These are phyloP conservation scores for Criorhina ranunculi DNA, from an alignment of 2,888 invertebrate species.

Conservation along the genomic window DNA sequence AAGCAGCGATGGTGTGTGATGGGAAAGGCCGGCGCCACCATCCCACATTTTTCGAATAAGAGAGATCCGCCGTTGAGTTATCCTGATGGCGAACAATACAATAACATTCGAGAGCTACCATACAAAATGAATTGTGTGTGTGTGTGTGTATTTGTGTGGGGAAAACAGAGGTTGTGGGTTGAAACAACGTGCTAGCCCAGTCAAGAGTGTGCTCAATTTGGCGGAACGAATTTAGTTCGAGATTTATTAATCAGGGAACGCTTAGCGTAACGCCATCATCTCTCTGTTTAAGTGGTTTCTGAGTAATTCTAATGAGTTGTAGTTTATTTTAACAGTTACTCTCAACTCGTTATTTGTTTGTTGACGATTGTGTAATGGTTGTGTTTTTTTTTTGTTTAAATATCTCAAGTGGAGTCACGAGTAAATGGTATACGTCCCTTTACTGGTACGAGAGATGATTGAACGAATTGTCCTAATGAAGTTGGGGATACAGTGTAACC, in stretches of 20 bases:
- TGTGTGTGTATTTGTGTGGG: neutral
- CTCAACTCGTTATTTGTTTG: constrained; percentile 54
- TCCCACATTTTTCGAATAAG: constrained; percentile 5
- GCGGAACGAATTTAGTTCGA: constrained; percentile 63
- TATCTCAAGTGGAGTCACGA: too few relatives aligned
- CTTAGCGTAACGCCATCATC: constrained; percentile 50
- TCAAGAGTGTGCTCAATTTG: constrained; percentile 63
- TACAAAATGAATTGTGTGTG: constrained; percentile 8
- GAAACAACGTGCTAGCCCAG: neutral
- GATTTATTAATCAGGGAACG: constrained; percentile 69
- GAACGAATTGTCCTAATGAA: too few relatives aligned
- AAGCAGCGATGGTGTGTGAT: neutral
- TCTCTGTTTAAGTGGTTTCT: constrained; percentile 57
- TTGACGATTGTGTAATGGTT: neutral
- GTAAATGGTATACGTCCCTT: too few relatives aligned
- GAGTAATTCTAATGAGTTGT: constrained; percentile 58
- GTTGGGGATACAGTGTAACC: too few relatives aligned
- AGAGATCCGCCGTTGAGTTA: constrained; percentile 21
- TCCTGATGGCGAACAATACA: constrained; percentile 21
- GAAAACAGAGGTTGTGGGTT: too few relatives aligned
- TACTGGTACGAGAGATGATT: too few relatives aligned
- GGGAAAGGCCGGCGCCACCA: constrained; percentile 12
- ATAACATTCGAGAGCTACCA: constrained; percentile 17
- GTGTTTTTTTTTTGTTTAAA: too few relatives aligned
- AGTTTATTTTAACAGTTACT: constrained; percentile 48